Conservation (phyloP, 2,797 vertebrate genomes). For the Pseudocheirus occidentalis region DNA sequence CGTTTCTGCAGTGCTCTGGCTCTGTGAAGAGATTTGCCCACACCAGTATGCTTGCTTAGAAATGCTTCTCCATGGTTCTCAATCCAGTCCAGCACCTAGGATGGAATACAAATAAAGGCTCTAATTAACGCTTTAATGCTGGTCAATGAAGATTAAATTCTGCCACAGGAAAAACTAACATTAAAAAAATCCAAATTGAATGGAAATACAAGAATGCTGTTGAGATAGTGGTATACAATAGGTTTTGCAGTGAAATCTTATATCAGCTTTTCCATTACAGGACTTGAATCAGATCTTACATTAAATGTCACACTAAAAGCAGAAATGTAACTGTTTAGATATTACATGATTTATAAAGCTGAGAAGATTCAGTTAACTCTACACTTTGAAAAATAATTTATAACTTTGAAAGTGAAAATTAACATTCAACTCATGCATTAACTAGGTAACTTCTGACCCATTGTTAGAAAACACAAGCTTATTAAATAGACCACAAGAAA, state of each 20-base stretch:
- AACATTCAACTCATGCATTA: neutral
- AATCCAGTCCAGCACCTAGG: constrained; percentile 97
- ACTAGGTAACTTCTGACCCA: neutral
- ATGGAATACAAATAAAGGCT: constrained; percentile 42
- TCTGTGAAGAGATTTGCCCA: constrained; percentile 96
- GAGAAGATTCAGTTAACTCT: neutral
- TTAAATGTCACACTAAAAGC: constrained; percentile 6
- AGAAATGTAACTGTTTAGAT: neutral
- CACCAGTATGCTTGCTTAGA: constrained; percentile 97
- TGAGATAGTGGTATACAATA: neutral
- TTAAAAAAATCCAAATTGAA: constrained; percentile 1
- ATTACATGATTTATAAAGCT: neutral
- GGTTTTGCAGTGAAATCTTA: constrained; percentile 15
- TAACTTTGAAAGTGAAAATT: constrained; percentile 8
- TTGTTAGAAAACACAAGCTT: constrained; percentile 28
- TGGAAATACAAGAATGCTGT: constrained; percentile 25
- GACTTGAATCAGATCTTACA: constrained; percentile 29
- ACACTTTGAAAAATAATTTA: constrained; percentile 6
- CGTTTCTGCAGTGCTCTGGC: constrained; percentile 96
- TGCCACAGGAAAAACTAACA: neutral
- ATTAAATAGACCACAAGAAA: constrained; percentile 39
- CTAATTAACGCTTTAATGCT: neutral
- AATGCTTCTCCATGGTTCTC: constrained; percentile 99
- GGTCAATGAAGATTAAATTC: neutral
- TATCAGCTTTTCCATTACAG: neutral